Evolutionary conservation across 1,140 invertebrate species (phyloP), one percentile per base, ranked within the genome.

Genomic region (fruit fly (Drosophila melanogaster)): DNA sequence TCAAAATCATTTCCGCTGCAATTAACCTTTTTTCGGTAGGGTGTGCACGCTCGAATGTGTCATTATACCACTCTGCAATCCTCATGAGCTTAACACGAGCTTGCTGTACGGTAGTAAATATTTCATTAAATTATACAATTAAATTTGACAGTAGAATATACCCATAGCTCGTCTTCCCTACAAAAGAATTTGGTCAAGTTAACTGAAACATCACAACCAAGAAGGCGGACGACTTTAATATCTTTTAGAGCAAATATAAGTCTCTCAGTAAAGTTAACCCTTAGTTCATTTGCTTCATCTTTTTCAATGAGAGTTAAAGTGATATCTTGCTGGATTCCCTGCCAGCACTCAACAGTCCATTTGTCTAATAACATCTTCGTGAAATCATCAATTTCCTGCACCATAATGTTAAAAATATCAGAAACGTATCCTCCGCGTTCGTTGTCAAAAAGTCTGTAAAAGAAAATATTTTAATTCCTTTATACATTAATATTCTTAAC

Each of bases 11-110:
- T 90, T 96, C 94, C 4, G 92, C 77, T 60, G 94, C 90, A 59
- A 96, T 93, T 12, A 96, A 91, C 37, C 93, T 92, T 55, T 92
- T 94, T 89, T 96, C 95, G 10, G 94, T 94, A 40, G 92, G 90
- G 14, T 94, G 92, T 3, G 94, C 93, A 15, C 93, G 92, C 3
- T 90, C 92, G 44, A 93, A 90, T 11, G 96, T 93, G 83, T 94
- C 94, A 92, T 96, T 96, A 84, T 93, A 94, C 93, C 93, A 94
- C 75, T 94, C 92, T 1, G 93, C 90, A 56, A 93, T 93, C 30
- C 93, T 67, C 46, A 71, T 46, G 3, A 91, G 56, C 66, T 81
- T 90, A 14, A 91, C 71, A 33, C 85, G 79, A 7, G 89, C 81
- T 69, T 90, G 72, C 90, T 91, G 40, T 22, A 54, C 5, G 30